A percentile compares a stretch with the other conserved stretches of the same genome.
These are phyloP conservation scores for Achlya flavicornis DNA, from an alignment of 2,888 invertebrate species.

Conservation along the genomic window DNA sequence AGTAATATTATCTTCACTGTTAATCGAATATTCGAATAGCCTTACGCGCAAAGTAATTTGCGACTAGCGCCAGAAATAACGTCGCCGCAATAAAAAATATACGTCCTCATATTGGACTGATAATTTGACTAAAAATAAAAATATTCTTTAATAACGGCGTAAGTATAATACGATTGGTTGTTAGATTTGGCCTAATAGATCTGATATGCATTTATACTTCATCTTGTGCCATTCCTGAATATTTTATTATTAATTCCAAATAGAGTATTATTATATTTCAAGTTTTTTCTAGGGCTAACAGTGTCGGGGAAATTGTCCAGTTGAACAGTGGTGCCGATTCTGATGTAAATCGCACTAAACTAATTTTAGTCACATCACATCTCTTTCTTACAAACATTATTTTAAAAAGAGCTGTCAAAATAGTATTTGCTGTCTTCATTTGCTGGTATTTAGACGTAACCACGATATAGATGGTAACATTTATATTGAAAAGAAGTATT, in stretches of 20 bases:
- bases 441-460: too few relatives aligned
- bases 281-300: not conserved
- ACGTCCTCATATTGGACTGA: too few relatives aligned
- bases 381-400: too few relatives aligned
- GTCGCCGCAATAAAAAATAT: not conserved
- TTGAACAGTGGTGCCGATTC: not conserved
- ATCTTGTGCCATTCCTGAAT: constrained; percentile 39
- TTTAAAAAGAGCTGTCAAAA: too few relatives aligned
- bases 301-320: not conserved
- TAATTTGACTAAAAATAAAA: not conserved
- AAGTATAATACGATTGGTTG: constrained; percentile 24
- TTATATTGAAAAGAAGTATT: too few relatives aligned
- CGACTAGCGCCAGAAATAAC: not conserved
- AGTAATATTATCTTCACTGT: not conserved
- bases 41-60: not conserved
- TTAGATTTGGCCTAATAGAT: constrained; percentile 35
- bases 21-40: not conserved
- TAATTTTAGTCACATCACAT: too few relatives aligned
- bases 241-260: constrained; percentile 6
- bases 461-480: too few relatives aligned
- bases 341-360: too few relatives aligned
- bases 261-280: not conserved
- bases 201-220: constrained; percentile 36
- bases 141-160: not conserved
- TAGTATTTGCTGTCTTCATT: too few relatives aligned